Percentiles rank a stretch among this genome's conserved stretches.
These are phyloP conservation scores for Tachyglossus aculeatus DNA, from an alignment of 2,797 vertebrate genomes.

Conservation along the genomic window DNA sequence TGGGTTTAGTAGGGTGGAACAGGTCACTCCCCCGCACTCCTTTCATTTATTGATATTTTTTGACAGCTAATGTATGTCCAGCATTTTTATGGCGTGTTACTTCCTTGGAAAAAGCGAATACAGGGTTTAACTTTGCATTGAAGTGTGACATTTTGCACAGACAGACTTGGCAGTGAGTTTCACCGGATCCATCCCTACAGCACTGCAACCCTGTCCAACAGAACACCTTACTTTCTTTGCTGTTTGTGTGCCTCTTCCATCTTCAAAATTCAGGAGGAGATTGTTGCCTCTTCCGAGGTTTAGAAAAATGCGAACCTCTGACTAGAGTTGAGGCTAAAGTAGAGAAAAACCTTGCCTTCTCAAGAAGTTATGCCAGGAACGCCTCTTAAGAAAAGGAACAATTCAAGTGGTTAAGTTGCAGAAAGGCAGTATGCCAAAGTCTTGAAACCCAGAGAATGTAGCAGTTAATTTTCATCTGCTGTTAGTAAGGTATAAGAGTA, in stretches of 20 bases:
- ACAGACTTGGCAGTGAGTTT: neutral
- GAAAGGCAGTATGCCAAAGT: neutral
- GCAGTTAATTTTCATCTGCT: neutral
- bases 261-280: neutral
- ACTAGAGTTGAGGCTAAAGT: neutral
- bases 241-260: neutral
- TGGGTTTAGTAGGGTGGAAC: neutral
- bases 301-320: neutral
- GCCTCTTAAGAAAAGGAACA: neutral
- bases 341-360: fast-evolving
- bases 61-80: neutral
- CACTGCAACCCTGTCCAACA: no score
- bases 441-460: neutral
- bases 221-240: neutral
- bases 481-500: neutral
- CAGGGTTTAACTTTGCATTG: neutral
- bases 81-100: neutral
- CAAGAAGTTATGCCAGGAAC: neutral
- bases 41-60: neutral
- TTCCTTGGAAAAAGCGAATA: neutral
- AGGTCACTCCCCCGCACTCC: neutral
- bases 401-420: neutral
- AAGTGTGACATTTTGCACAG: neutral
- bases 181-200: no score
- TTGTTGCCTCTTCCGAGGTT: neutral